Evolutionary conservation across 2,113 vertebrate genomes (phyloP).

Genomic region (Pavo muticus): DNA sequence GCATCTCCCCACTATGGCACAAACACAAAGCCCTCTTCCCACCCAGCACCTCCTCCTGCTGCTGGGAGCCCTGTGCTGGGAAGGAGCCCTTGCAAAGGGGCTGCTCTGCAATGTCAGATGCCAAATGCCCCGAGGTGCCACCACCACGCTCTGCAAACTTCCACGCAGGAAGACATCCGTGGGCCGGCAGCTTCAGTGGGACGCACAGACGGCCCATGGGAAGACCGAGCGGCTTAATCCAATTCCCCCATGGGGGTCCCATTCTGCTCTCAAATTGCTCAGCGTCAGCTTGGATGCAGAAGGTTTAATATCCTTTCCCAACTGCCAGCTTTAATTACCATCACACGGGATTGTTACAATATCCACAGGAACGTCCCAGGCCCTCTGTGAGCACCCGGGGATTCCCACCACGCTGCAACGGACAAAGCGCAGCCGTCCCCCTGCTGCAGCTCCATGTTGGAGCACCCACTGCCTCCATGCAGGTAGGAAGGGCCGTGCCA

Average conservation of each 20-base stretch:
- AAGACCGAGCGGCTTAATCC: neutral
- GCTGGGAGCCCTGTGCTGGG: neutral
- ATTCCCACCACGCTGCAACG: accelerated
- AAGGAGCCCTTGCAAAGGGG: neutral
- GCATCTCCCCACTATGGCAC: neutral
- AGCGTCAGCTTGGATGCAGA: neutral
- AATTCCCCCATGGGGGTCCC: neutral
- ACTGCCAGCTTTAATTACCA: neutral
- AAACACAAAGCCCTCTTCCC: too few relatives aligned
- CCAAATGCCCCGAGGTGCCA: neutral
- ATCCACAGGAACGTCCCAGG: neutral
- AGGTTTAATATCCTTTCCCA: conserved; percentile 38
- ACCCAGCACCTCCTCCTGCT: neutral
- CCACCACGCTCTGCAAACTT: neutral
- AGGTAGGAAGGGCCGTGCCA: neutral
- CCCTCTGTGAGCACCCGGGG: neutral
- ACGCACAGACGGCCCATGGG: neutral
- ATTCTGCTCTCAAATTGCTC: neutral
- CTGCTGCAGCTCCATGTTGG: accelerated
- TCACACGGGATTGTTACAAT: neutral
- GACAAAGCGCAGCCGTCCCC: neutral
- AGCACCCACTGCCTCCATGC: accelerated
- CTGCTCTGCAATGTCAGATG: neutral
- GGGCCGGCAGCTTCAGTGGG: neutral
- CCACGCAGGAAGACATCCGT: neutral